Conservation (phyloP, 1,140 invertebrate species). For the Penaeus chinensis region DNA sequence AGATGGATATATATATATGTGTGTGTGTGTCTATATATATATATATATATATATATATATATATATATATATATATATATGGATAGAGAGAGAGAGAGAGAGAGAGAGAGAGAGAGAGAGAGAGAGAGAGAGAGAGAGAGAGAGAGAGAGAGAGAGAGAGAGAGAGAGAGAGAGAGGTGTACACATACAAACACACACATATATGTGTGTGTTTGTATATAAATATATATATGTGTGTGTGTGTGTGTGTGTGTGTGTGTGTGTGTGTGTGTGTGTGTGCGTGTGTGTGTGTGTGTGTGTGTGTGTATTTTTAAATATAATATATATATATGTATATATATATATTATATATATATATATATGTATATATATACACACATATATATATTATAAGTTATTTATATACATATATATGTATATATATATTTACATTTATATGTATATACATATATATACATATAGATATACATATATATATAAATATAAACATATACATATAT, state of each 20-base stretch:
- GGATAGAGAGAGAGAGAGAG: neutral
- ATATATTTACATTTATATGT: neutral
- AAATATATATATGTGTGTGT: too few relatives aligned
- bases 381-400: too few relatives aligned
- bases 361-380: too few relatives aligned
- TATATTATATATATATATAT: too few relatives aligned
- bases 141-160: too few relatives aligned
- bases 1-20: neutral
- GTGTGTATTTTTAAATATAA: too few relatives aligned
- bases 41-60: neutral
- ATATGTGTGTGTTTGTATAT: neutral
- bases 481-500: neutral
- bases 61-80: conserved; percentile 17
- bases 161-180: too few relatives aligned
- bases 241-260: too few relatives aligned
- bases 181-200: neutral
- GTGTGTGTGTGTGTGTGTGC: too few relatives aligned
- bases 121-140: too few relatives aligned
- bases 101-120: neutral
- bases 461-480: neutral
- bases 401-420: conserved; percentile 5
- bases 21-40: neutral
- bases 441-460: conserved; percentile 13
- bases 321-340: conserved; percentile 2
- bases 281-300: too few relatives aligned